Conservation (phyloP, 1,140 invertebrate species). For the Dysdera silvatica region DNA sequence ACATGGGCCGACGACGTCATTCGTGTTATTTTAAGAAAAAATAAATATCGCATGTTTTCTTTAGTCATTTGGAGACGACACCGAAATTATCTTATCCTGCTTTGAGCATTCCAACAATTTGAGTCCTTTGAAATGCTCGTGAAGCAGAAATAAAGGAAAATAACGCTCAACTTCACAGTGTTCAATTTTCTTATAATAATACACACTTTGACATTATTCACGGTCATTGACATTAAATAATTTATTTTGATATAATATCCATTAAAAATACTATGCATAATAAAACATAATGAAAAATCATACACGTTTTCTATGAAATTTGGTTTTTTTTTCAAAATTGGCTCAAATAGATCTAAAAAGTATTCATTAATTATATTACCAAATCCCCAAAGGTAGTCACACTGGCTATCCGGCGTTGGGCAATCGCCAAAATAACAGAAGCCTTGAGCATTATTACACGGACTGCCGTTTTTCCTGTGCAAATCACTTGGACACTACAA, state of each 20-base stretch:
- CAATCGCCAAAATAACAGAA: constrained; percentile 88
- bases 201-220: no score
- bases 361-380: constrained; percentile 36
- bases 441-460: constrained; percentile 61
- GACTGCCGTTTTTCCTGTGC: constrained; percentile 80
- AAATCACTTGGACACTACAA: constrained; percentile 73
- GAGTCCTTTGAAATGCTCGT: no score
- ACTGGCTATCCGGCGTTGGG: constrained; percentile 76
- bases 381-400: constrained; percentile 83
- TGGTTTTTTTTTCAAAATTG: neutral
- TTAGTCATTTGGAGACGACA: no score
- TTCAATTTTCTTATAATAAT: no score
- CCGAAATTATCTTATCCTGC: no score
- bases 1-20: no score
- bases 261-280: neutral
- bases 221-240: neutral
- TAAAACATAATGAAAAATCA: neutral
- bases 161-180: no score
- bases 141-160: no score
- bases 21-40: no score
- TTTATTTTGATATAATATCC: neutral
- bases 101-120: no score
- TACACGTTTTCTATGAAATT: no score
- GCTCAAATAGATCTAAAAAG: neutral
- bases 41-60: no score